phyloP scores from a whole-genome alignment of 30 jellyfish, hydroid and myxozoan genomes.

The Cassiopea xamachana region DNA sequence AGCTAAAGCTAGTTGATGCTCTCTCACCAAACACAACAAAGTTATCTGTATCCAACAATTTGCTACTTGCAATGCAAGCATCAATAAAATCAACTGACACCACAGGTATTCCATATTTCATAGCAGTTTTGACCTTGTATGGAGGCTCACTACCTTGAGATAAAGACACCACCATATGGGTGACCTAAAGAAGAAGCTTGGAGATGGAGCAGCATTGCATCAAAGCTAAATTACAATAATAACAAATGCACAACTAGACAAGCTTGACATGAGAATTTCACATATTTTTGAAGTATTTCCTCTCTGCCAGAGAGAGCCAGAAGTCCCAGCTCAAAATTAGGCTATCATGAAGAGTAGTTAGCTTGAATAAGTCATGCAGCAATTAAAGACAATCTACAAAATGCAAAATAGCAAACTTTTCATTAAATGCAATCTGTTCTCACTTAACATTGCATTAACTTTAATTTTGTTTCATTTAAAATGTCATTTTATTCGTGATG shows the following conservation, averaged over 20 bases:
- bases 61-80: slow-evolving; percentile 47
- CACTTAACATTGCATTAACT: too few relatives aligned
- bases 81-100: slow-evolving; percentile 64
- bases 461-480: too few relatives aligned
- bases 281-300: too few relatives aligned
- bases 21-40: slow-evolving; percentile 51
- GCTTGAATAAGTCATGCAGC: too few relatives aligned
- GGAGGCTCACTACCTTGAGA: slow-evolving; percentile 67
- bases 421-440: too few relatives aligned
- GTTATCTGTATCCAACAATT: slow-evolving; percentile 45
- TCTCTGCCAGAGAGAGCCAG: too few relatives aligned
- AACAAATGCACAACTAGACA: background rate
- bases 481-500: too few relatives aligned
- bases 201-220: background rate
- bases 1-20: slow-evolving; percentile 36
- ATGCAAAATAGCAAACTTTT: too few relatives aligned
- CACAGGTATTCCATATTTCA: slow-evolving; percentile 82
- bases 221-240: background rate
- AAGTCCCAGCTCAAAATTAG: too few relatives aligned
- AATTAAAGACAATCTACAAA: too few relatives aligned
- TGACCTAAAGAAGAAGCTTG: slow-evolving; percentile 39
- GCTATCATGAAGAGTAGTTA: too few relatives aligned
- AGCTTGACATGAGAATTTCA: background rate
- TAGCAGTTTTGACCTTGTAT: slow-evolving; percentile 73
- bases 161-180: slow-evolving; percentile 72